Evolutionary conservation across 2,888 invertebrate genomes (phyloP).

Genomic region (Ectobius pallidus): DNA sequence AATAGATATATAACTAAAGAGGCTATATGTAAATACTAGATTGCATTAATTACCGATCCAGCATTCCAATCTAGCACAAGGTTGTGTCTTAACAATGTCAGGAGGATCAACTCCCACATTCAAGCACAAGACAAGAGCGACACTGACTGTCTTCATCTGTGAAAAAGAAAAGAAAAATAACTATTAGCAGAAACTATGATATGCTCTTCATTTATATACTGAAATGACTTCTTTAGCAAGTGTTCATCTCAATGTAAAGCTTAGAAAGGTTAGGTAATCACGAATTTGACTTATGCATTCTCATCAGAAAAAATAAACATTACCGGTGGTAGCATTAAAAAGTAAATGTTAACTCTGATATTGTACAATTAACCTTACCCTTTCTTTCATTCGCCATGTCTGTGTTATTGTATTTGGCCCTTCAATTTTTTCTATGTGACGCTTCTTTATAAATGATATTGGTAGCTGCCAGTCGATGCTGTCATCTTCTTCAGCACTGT

Average conservation of each 20-base stretch:
- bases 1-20: no score
- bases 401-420: conserved; percentile 70
- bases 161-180: conserved; percentile 45
- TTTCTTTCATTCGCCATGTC: conserved; percentile 92
- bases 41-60: conserved; percentile 87
- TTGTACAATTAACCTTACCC: no score
- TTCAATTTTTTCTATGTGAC: conserved; percentile 76
- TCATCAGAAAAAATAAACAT: no score
- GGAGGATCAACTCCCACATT: conserved; percentile 99
- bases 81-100: conserved; percentile 95
- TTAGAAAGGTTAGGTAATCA: no score
- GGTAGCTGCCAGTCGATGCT: conserved; percentile 72
- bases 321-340: no score
- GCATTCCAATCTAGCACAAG: conserved; percentile 93
- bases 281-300: no score
- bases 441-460: conserved; percentile 72
- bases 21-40: no score
- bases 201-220: no score
- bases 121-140: conserved; percentile 94
- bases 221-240: no score
- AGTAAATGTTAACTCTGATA: no score
- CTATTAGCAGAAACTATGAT: no score
- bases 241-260: no score
- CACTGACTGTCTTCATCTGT: conserved; percentile 98
- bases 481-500: conserved; percentile 47